Conservation (phyloP, 1,140 invertebrate species). For the Dendrolimus kikuchii region DNA sequence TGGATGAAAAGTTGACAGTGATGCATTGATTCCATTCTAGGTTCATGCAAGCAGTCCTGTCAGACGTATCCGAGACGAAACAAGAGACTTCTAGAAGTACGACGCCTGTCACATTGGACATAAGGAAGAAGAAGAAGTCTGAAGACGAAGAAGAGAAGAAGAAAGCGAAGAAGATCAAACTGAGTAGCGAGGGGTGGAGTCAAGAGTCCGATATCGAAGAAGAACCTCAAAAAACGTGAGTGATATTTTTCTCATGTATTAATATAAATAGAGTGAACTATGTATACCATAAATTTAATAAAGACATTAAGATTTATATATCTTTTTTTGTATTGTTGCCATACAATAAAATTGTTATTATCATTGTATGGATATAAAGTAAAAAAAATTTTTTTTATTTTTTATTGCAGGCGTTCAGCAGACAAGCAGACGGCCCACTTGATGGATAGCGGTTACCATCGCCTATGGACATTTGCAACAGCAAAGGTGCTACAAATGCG, state of each 20-base stretch:
- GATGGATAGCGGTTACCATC: too few relatives aligned
- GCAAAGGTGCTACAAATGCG: too few relatives aligned
- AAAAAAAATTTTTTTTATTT: too few relatives aligned
- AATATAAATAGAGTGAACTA: neutral
- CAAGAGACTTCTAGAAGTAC: constrained; percentile 35
- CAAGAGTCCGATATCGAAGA: constrained; percentile 56
- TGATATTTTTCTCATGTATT: neutral
- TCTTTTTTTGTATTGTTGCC: too few relatives aligned
- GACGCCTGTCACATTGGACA: constrained; percentile 36
- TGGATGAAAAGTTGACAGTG: too few relatives aligned
- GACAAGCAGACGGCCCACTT: too few relatives aligned
- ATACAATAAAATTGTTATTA: too few relatives aligned
- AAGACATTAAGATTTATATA: too few relatives aligned
- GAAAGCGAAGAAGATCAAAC: constrained; percentile 45
- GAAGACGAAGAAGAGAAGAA: constrained; percentile 36
- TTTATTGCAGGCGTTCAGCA: too few relatives aligned
- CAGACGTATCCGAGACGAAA: constrained; percentile 34
- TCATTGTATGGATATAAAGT: too few relatives aligned
- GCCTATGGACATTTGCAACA: too few relatives aligned
- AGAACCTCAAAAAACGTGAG: constrained; percentile 35
- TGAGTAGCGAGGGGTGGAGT: constrained; percentile 58
- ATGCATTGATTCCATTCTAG: constrained; percentile 12
- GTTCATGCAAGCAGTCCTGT: constrained; percentile 56
- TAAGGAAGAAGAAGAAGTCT: constrained; percentile 32
- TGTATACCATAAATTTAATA: neutral